These are phyloP conservation scores for Cricetomys ansorgei DNA, from an alignment of 2,113 vertebrate species.

Conservation along the genomic window DNA sequence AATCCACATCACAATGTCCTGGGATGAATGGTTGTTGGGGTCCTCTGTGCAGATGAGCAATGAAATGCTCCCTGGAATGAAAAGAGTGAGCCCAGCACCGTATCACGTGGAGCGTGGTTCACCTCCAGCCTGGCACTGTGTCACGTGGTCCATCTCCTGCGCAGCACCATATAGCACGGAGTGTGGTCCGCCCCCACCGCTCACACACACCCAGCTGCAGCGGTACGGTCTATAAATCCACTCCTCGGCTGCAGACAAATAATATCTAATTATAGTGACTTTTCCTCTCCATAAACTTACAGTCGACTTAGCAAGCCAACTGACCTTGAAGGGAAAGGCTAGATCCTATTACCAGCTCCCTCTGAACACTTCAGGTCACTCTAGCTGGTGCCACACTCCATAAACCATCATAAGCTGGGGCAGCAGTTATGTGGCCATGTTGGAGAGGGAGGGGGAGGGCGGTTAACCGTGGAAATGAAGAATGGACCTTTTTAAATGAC, in stretches of 20 bases:
- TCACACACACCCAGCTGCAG: neutral
- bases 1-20: neutral
- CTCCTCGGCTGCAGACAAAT: neutral
- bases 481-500: neutral
- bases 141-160: too few relatives aligned
- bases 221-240: constrained; percentile 12
- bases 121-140: too few relatives aligned
- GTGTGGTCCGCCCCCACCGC: too few relatives aligned
- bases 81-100: neutral
- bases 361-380: neutral
- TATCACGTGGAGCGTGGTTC: neutral
- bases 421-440: neutral
- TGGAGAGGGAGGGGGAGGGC: neutral
- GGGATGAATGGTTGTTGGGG: neutral
- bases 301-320: constrained; percentile 49
- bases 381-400: neutral
- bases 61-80: neutral
- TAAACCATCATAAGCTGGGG: neutral
- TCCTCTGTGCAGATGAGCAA: neutral
- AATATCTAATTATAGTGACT: constrained; percentile 48
- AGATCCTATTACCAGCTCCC: constrained; percentile 22
- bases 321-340: constrained; percentile 61
- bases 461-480: neutral
- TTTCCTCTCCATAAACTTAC: constrained; percentile 63
- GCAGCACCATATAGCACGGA: too few relatives aligned